Percentiles rank a stretch among this genome's conserved stretches.
Evolutionary conservation across 2,888 invertebrate species (phyloP).

Genomic region (Aleiodes leptofemur): DNA sequence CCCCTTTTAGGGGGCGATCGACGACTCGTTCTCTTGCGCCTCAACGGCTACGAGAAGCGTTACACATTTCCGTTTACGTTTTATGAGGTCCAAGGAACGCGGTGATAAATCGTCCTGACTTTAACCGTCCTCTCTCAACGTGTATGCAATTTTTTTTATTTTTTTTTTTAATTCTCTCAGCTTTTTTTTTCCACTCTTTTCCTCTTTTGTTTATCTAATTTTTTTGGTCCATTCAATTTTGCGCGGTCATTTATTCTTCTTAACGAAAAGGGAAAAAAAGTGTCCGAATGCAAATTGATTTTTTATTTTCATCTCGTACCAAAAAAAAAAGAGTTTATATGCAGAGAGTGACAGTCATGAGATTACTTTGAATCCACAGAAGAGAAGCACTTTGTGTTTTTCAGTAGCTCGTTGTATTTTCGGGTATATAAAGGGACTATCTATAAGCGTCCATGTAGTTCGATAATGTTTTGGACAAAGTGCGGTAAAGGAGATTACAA

Average conservation of each 20-base stretch:
- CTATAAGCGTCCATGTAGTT: constrained; percentile 66
- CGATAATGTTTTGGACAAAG: constrained; percentile 70
- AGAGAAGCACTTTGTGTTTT: constrained; percentile 1
- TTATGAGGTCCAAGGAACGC: constrained; percentile 31
- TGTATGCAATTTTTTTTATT: constrained; percentile 3
- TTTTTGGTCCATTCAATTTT: no score
- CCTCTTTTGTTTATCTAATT: not conserved
- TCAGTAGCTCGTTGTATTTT: constrained; percentile 60
- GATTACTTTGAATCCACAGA: not conserved
- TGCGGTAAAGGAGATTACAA: constrained; percentile 64
- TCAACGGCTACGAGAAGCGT: constrained; percentile 27
- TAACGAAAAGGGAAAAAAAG: not conserved
- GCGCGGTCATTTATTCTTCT: constrained; percentile 2
- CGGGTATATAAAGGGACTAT: constrained; percentile 58
- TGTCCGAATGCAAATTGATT: not conserved
- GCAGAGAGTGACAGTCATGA: not conserved
- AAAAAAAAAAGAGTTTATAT: not conserved
- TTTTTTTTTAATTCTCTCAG: constrained; percentile 9
- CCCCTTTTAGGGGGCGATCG: constrained; percentile 34
- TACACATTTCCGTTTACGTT: constrained; percentile 35
- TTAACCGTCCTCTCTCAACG: constrained; percentile 10
- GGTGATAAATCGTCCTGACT: constrained; percentile 19
- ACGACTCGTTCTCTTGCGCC: constrained; percentile 36
- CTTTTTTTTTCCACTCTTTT: not conserved
- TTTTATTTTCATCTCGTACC: not conserved